Conservation (phyloP, 2,888 invertebrate species). For the Operophtera brumata region DNA sequence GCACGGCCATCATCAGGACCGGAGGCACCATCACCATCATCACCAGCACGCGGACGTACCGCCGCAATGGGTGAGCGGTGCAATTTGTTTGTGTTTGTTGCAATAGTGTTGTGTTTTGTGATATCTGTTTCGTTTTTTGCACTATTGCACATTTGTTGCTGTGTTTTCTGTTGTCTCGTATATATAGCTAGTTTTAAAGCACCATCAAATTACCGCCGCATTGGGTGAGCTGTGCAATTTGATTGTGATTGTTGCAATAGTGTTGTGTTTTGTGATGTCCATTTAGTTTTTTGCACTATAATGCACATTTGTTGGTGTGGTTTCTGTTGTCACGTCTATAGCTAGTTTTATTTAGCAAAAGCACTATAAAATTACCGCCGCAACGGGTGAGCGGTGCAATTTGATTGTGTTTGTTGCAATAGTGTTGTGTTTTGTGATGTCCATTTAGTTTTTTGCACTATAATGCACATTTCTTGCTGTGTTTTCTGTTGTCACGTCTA, state of each 20-base stretch:
- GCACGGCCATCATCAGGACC: conserved; percentile 75
- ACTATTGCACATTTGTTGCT: not conserved
- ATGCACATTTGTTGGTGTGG: not conserved
- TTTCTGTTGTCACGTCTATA: not conserved
- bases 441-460: not conserved
- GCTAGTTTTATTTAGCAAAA: not conserved
- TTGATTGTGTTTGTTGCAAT: conserved; percentile 1
- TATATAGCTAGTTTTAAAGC: not conserved
- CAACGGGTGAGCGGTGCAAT: conserved; percentile 1
- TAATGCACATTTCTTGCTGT: not conserved
- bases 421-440: not conserved
- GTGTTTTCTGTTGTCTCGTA: not conserved
- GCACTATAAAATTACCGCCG: not conserved
- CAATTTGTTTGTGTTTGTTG: conserved; percentile 32
- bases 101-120: conserved; percentile 6
- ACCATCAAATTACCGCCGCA: not conserved
- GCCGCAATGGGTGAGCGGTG: conserved; percentile 65
- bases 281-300: not conserved
- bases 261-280: conserved; percentile 6
- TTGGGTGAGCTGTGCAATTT: conserved; percentile 1
- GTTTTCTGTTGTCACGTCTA: not conserved
- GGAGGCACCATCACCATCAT: conserved; percentile 67
- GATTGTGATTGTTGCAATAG: conserved; percentile 14
- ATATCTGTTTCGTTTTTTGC: not conserved
- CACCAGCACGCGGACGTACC: conserved; percentile 77